Conservation (phyloP, 2,797 vertebrate genomes). For the Smutsia temminckii region DNA sequence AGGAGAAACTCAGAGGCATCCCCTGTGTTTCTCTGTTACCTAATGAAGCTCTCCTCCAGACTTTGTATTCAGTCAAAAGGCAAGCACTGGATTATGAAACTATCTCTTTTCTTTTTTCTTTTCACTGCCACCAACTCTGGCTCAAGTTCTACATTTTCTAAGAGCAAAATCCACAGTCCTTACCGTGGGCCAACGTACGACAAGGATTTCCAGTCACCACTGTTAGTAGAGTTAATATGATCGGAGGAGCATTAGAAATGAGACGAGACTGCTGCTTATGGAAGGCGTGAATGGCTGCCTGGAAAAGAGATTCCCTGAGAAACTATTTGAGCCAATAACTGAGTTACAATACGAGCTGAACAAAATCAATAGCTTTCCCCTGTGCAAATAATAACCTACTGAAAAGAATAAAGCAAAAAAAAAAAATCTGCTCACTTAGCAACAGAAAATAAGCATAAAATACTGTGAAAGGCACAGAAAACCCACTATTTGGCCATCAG, state of each 20-base stretch:
- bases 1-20: neutral
- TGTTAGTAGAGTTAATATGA: constrained; percentile 7
- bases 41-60: neutral
- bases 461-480: neutral
- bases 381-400: constrained; percentile 49
- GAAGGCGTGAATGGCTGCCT: neutral
- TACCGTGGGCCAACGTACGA: neutral
- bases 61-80: neutral
- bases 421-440: neutral
- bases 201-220: neutral
- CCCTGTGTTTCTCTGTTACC: neutral
- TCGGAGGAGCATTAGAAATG: neutral
- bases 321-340: constrained; percentile 48
- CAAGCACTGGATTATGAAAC: neutral
- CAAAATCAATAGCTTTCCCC: constrained; percentile 52
- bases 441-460: constrained; percentile 13
- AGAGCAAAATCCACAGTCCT: neutral
- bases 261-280: neutral
- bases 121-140: neutral
- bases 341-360: neutral
- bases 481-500: constrained; percentile 5
- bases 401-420: constrained; percentile 23
- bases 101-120: constrained; percentile 4
- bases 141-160: neutral
- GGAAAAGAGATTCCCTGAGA: neutral